A percentile compares a stretch with the other conserved stretches of the same genome.
Conservation (phyloP, 2,113 vertebrate genomes). For the Boulengeromyrus knoepffleri region DNA sequence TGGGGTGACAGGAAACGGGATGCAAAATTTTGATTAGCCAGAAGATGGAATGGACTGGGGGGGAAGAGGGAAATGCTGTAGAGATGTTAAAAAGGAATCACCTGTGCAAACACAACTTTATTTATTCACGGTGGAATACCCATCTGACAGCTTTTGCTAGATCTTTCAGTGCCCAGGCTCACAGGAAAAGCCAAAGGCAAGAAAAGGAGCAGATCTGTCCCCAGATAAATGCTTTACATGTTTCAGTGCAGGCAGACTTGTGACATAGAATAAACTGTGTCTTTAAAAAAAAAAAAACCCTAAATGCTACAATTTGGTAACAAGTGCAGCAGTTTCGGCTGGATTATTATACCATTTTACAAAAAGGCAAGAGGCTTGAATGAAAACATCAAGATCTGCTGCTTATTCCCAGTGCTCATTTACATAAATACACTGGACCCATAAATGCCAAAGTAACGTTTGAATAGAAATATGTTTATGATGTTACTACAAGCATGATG, state of each 20-base stretch:
- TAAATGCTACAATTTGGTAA: not conserved
- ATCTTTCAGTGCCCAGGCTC: constrained; percentile 31
- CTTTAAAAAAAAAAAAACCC: not conserved
- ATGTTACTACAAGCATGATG: not conserved
- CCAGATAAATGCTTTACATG: constrained; percentile 14
- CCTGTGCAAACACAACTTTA: constrained; percentile 38
- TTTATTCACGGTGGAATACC: constrained; percentile 31
- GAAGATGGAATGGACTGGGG: constrained; percentile 33
- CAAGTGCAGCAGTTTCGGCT: not conserved
- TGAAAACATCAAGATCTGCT: not conserved
- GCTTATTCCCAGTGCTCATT: not conserved
- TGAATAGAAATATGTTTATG: not conserved
- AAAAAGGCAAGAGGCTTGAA: not conserved
- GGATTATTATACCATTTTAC: too few relatives aligned
- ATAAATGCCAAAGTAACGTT: not conserved
- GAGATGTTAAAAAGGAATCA: constrained; percentile 50
- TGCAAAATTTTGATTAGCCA: constrained; percentile 38
- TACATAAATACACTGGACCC: not conserved
- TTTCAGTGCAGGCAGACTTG: not conserved
- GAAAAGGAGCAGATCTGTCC: constrained; percentile 23
- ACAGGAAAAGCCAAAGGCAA: constrained; percentile 17
- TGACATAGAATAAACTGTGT: constrained; percentile 38
- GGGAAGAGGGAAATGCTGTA: constrained; percentile 21
- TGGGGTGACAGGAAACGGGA: constrained; percentile 37
- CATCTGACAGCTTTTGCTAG: constrained; percentile 30